Conservation (phyloP, 2,113 vertebrate species). For the Trichomycterus rosablanca region DNA sequence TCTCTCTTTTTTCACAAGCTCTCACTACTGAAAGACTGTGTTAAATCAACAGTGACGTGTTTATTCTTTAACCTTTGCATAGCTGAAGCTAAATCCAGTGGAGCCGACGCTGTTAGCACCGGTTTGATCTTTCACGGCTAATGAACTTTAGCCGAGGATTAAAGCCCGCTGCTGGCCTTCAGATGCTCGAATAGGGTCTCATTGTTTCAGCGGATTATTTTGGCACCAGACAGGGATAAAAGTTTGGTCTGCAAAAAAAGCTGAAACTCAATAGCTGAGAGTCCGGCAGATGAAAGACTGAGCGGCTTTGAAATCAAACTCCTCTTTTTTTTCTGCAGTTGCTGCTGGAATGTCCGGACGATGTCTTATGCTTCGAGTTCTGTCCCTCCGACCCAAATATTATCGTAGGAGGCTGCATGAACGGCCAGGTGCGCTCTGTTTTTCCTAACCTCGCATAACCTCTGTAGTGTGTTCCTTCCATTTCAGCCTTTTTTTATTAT, state of each 20-base stretch:
- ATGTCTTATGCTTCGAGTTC: slow-evolving; percentile 85
- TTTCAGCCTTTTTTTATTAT: background rate
- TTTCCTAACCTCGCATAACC: background rate
- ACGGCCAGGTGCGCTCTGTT: slow-evolving; percentile 79
- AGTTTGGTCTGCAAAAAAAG: slow-evolving; percentile 34
- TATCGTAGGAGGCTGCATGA: slow-evolving; percentile 84
- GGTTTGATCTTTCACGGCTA: background rate
- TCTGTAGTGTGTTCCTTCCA: background rate
- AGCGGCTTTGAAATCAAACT: slow-evolving; percentile 31
- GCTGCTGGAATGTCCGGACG: slow-evolving; percentile 81
- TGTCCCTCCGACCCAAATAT: slow-evolving; percentile 83
- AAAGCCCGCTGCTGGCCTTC: background rate
- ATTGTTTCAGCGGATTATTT: background rate
- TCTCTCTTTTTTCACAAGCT: no score
- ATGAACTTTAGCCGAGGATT: slow-evolving; percentile 7
- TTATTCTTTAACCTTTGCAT: background rate
- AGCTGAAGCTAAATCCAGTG: background rate
- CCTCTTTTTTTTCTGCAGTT: slow-evolving; percentile 64
- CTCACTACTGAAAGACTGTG: no score
- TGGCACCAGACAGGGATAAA: background rate
- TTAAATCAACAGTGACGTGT: no score
- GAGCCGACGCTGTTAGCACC: background rate
- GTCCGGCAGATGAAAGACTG: slow-evolving; percentile 26
- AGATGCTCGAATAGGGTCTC: background rate
- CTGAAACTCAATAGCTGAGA: slow-evolving; percentile 50